phyloP scores from a whole-genome alignment of 2,113 vertebrate genomes.

The Thunnus maccoyii region DNA sequence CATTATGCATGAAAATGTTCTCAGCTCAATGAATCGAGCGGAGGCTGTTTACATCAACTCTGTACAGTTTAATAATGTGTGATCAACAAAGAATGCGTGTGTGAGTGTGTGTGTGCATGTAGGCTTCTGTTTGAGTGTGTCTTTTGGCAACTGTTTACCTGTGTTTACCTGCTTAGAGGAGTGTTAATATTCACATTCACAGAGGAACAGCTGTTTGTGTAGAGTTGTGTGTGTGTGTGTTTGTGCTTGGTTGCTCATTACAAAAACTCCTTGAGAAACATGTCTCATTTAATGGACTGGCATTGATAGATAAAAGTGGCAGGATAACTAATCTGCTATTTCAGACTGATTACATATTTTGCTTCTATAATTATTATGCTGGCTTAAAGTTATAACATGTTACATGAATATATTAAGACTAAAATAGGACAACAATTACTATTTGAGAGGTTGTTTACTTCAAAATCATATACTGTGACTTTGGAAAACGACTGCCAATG shows the following conservation, averaged over 20 bases:
- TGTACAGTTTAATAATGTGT: background rate
- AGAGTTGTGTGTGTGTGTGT: background rate
- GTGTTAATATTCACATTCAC: background rate
- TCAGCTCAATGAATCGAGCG: slow-evolving; percentile 46
- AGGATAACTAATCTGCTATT: slow-evolving; percentile 26
- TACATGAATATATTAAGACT: background rate
- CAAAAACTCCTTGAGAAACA: slow-evolving; percentile 8
- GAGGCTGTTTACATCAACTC: slow-evolving; percentile 21
- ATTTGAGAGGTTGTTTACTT: background rate
- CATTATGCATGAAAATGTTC: slow-evolving; percentile 71
- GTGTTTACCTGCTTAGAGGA: slow-evolving; percentile 12
- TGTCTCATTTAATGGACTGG: slow-evolving; percentile 20
- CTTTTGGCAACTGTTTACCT: background rate
- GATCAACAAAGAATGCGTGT: background rate
- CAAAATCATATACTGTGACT: too few species aligned
- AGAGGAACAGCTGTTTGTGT: slow-evolving; percentile 9
- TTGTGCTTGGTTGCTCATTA: background rate
- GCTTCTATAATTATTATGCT: slow-evolving; percentile 5
- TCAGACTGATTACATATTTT: slow-evolving; percentile 4
- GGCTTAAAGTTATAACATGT: background rate
- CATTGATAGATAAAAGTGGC: slow-evolving; percentile 9
- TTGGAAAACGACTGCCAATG: too few species aligned
- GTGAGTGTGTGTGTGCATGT: background rate
- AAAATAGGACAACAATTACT: background rate
- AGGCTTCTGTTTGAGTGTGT: slow-evolving; percentile 7